Evolutionary conservation across 30 jellyfish, hydroid and myxozoan genomes (phyloP), one percentile per base, ranked within the genome.

Genomic region (Hydractinia symbiolongicarpus): DNA sequence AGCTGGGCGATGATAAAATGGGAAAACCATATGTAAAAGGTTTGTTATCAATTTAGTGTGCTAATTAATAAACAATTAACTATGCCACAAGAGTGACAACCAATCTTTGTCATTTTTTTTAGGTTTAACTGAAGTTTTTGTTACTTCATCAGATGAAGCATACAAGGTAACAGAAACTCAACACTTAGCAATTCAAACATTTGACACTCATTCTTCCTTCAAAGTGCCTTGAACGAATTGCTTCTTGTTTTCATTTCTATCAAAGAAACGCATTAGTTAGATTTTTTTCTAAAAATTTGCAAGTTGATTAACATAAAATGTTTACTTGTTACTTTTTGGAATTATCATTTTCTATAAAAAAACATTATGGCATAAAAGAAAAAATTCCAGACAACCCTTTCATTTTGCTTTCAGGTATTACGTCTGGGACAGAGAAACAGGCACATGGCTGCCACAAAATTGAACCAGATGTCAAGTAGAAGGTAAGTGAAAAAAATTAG

Each of bases 1-100:
- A 86, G 58, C 88, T 94, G 51, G 96, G 95, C 13, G 97, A 81
- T 53, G 99, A 94, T 87, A 83, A 79, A 67, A 86, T 83, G 71
- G 95, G 95, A 66, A 86, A 86, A 60, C 97, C 97, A 0, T 94
- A 85, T 87, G 86, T 94, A 61, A 94, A 94, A 88, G 97, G 98
- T 87, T 49, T 6, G 15, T 7, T 5, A 1, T 4, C 51, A 0
- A 16, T 44, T 30, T 5, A 2, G 9, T 30, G 19, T 60, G 17
- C n/a, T 60, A 14, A 13, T 13, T 60, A 13, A 60, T 60, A 40
- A 1, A 30, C 60, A 30, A 72, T 30, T 30, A 30, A 30, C 44
- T 30, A 30, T 30, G 44, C 44, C 44, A 30, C 44, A 10, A 50
- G 51, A 68, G 78, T 16, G 78, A 68, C 78, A 68, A 10, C 15